phyloP scores from a whole-genome alignment of 2,797 vertebrate species.

The Thamnophis elegans region DNA sequence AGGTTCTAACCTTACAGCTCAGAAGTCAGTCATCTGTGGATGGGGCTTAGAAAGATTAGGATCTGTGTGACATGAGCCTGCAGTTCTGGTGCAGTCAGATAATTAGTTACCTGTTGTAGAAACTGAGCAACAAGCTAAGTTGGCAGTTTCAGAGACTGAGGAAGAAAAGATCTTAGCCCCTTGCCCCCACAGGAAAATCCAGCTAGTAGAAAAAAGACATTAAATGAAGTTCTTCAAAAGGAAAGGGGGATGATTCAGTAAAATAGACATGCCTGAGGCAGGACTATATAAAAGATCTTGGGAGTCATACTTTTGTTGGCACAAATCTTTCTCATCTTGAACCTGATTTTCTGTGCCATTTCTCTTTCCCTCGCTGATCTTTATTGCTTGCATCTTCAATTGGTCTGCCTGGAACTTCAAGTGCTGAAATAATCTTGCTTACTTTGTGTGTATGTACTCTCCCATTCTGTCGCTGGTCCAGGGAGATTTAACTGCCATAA shows the following conservation, averaged over 20 bases:
- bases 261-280: neutral
- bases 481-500: neutral
- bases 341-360: neutral
- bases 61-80: neutral
- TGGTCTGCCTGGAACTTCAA: neutral
- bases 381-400: neutral
- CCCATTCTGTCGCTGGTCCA: neutral
- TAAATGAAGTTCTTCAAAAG: neutral
- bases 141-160: neutral
- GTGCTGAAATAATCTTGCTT: neutral
- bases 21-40: neutral
- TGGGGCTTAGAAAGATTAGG: neutral
- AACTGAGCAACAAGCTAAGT: neutral
- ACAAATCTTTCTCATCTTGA: neutral
- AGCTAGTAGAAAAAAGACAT: neutral
- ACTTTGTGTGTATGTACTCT: neutral
- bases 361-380: neutral
- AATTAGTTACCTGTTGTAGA: neutral
- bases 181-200: neutral
- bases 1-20: neutral
- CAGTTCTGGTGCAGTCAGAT: neutral
- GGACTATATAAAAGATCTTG: neutral
- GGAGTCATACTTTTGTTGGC: neutral
- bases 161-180: neutral
- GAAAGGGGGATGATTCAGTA: neutral